These are phyloP conservation scores for Ptiloglossa arizonensis DNA, from an alignment of 1,140 invertebrate genomes.

Conservation along the genomic window DNA sequence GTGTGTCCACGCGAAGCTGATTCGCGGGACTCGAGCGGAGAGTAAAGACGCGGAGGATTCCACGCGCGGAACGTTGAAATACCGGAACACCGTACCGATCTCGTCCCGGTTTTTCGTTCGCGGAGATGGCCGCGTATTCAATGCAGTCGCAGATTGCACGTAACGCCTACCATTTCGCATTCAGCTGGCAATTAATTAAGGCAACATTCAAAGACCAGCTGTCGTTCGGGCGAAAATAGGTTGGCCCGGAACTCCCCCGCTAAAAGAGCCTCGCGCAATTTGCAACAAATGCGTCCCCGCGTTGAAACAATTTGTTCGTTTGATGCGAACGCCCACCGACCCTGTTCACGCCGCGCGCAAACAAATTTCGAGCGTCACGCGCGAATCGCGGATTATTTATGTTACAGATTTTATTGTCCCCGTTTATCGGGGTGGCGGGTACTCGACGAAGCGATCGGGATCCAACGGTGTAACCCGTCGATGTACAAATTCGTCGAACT, in stretches of 20 bases:
- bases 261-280: slow-evolving; percentile 27
- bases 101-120: not conserved
- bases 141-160: slow-evolving; percentile 43
- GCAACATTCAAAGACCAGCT: slow-evolving; percentile 47
- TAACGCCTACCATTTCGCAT: slow-evolving; percentile 36
- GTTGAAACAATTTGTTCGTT: slow-evolving; percentile 55
- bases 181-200: slow-evolving; percentile 45
- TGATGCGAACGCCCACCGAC: slow-evolving; percentile 19
- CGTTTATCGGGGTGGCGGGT: slow-evolving; percentile 49
- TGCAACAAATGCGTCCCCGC: slow-evolving; percentile 44
- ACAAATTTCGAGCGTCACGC: slow-evolving; percentile 54
- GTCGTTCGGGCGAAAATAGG: slow-evolving; percentile 31
- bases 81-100: not conserved
- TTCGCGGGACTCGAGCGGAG: not conserved
- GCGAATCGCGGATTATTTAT: slow-evolving; percentile 50
- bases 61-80: no score
- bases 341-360: slow-evolving; percentile 17
- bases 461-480: slow-evolving; percentile 13
- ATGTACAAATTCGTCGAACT: slow-evolving; percentile 1
- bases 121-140: not conserved
- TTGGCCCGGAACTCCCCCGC: not conserved
- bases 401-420: slow-evolving; percentile 63
- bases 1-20: not conserved
- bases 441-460: slow-evolving; percentile 34
- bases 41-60: not conserved